phyloP scores from a whole-genome alignment of 2,888 invertebrate species.

The Drosophila imparisetae region DNA sequence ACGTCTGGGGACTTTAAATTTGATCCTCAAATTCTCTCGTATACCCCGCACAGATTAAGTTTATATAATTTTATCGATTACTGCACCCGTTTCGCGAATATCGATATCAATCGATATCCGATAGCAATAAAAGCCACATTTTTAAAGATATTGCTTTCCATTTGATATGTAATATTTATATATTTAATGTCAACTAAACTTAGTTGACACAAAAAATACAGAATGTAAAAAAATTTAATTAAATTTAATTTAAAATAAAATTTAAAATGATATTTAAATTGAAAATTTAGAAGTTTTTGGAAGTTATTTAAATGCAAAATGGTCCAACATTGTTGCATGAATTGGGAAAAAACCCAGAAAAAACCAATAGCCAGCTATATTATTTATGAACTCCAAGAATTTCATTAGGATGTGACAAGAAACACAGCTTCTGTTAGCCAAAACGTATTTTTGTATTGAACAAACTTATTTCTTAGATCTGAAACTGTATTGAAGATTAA shows the following conservation, averaged over 20 bases:
- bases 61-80: background rate
- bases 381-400: background rate
- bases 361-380: background rate
- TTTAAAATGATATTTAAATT: too few species aligned
- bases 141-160: background rate
- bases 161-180: background rate
- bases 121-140: background rate
- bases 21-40: rapidly evolving
- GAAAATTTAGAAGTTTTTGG: too few species aligned
- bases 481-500: background rate
- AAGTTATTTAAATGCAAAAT: too few species aligned
- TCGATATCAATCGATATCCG: background rate
- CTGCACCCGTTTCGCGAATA: rapidly evolving
- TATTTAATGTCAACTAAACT: too few species aligned
- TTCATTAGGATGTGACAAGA: background rate
- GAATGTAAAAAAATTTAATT: too few species aligned
- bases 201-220: too few species aligned
- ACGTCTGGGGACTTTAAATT: background rate
- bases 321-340: too few species aligned
- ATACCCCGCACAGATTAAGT: background rate
- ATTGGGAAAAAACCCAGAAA: too few species aligned
- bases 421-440: background rate
- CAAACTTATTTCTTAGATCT: background rate
- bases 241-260: too few species aligned
- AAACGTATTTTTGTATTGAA: background rate